Evolutionary conservation across 2,113 vertebrate genomes (phyloP).

Genomic region (Centrocercus urophasianus): DNA sequence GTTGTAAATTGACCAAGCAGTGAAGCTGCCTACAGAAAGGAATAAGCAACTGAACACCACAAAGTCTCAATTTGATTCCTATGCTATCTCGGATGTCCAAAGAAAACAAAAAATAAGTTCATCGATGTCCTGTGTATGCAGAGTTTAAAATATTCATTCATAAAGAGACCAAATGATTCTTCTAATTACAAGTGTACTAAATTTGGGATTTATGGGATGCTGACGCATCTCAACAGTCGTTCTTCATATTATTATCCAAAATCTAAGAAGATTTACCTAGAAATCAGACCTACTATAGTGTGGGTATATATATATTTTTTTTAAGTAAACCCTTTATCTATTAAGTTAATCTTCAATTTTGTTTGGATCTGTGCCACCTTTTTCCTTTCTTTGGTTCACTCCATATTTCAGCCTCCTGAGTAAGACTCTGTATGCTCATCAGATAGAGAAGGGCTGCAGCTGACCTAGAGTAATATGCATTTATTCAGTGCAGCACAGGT

Average conservation of each 20-base stretch:
- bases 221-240: not conserved
- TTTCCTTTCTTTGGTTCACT: not conserved
- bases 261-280: not conserved
- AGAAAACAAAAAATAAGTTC: not conserved
- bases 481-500: not conserved
- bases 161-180: not conserved
- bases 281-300: not conserved
- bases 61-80: not conserved
- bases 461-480: not conserved
- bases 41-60: not conserved
- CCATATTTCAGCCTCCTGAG: not conserved
- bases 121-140: not conserved
- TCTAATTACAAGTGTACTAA: not conserved
- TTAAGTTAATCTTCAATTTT: not conserved
- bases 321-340: not conserved
- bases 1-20: not conserved
- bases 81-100: not conserved
- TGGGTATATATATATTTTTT: too few species aligned
- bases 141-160: not conserved
- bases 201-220: not conserved
- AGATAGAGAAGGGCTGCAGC: not conserved
- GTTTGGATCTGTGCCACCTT: not conserved
- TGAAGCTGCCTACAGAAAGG: not conserved
- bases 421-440: not conserved
- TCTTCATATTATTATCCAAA: not conserved